phyloP scores from a whole-genome alignment of 2,888 invertebrate genomes.

The Embidobia sp. region DNA sequence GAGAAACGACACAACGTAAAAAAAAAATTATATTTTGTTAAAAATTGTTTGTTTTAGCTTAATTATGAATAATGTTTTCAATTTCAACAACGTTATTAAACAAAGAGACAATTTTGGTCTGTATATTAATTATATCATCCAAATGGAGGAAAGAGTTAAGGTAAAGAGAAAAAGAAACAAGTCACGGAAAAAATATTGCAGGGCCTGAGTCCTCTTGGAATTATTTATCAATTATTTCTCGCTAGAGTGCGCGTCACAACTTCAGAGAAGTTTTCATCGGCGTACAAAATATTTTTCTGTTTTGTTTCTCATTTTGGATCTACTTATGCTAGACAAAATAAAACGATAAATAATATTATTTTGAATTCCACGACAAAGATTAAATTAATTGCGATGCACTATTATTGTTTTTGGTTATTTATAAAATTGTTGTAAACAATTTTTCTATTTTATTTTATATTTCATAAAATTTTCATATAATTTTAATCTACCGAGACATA shows the following conservation, averaged over 20 bases:
- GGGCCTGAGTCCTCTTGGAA: constrained; percentile 18
- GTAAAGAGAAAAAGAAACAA: constrained; percentile 12
- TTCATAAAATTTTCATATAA: no score
- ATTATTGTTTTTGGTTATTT: no score
- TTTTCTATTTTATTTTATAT: no score
- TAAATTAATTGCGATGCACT: background rate
- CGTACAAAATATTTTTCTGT: constrained; percentile 10
- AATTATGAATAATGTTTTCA: no score
- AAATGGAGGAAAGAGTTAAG: background rate
- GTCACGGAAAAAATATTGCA: constrained; percentile 16
- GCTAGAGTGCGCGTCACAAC: constrained; percentile 19
- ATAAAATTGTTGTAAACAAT: no score
- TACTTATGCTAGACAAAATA: background rate
- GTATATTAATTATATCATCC: background rate
- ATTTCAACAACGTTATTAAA: no score
- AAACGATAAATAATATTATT: no score
- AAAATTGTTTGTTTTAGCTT: no score
- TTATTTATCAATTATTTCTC: constrained; percentile 42
- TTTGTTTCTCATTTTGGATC: constrained; percentile 12
- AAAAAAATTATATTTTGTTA: no score
- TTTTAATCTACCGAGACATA: no score
- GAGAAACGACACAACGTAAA: no score
- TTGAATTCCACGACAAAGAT: background rate
- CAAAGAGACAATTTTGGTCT: no score
- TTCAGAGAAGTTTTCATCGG: constrained; percentile 13